A percentile compares a stretch with the other conserved stretches of the same genome.
phyloP scores from a whole-genome alignment of 2,797 vertebrate species.

The Danio tinwini region DNA sequence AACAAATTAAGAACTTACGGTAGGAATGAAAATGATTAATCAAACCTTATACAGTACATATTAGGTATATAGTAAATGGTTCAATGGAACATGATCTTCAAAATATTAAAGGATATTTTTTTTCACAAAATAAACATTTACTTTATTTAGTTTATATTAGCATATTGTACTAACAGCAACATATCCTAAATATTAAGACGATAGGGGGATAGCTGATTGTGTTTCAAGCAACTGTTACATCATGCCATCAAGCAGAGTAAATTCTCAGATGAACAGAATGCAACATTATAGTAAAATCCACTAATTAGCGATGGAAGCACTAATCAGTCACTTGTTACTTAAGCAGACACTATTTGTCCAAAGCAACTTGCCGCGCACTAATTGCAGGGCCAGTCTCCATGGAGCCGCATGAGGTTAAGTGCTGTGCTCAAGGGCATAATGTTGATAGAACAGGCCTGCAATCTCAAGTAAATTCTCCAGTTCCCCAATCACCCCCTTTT shows the following conservation, averaged over 20 bases:
- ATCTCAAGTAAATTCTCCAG: constrained; percentile 35
- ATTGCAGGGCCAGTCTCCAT: constrained; percentile 45
- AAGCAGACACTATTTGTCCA: constrained; percentile 39
- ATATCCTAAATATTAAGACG: no score
- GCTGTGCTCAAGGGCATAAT: constrained; percentile 37
- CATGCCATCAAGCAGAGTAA: constrained; percentile 23
- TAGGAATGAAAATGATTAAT: no score
- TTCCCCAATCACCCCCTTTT: constrained; percentile 10
- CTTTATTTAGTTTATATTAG: no score
- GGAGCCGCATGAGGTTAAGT: constrained; percentile 38
- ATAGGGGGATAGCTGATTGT: constrained; percentile 9
- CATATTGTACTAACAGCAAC: no score
- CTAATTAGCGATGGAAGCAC: constrained; percentile 37
- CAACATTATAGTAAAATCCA: constrained; percentile 29
- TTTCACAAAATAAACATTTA: no score
- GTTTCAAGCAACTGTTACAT: constrained; percentile 35
- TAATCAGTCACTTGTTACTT: constrained; percentile 47
- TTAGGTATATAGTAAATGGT: no score
- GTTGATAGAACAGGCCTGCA: constrained; percentile 26
- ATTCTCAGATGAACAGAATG: constrained; percentile 40
- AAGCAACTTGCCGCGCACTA: constrained; percentile 30
- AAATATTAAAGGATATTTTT: no score
- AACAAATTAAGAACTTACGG: no score
- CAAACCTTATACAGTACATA: no score
- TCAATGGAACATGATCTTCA: no score